These are phyloP conservation scores for Lamprotornis superbus DNA, from an alignment of 2,113 vertebrate species.

Conservation along the genomic window DNA sequence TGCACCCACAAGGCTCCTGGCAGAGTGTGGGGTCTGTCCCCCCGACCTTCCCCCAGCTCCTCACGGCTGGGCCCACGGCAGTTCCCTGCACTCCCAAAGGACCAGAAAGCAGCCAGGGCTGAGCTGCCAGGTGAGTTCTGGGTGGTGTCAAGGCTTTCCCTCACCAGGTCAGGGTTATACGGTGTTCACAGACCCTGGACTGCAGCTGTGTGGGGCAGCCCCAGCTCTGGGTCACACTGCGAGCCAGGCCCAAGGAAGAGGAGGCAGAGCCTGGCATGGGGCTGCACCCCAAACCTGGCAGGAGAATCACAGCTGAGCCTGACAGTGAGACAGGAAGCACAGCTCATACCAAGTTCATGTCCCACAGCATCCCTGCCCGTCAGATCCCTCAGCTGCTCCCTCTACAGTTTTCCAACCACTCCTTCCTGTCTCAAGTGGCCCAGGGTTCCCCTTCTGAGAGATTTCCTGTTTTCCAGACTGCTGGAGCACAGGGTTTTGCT, in stretches of 20 bases:
- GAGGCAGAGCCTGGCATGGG: fast-evolving
- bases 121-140: neutral
- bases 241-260: neutral
- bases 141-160: neutral
- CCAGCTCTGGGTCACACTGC: fast-evolving
- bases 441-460: neutral
- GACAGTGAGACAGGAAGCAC: neutral
- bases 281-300: neutral
- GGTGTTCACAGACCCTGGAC: fast-evolving
- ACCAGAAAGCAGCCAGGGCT: neutral
- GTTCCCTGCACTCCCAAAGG: neutral
- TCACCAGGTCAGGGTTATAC: neutral
- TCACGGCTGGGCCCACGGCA: neutral
- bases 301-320: neutral
- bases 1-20: neutral
- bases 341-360: neutral
- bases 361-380: neutral
- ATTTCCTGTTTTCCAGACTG: conserved; percentile 37
- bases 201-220: fast-evolving
- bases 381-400: neutral
- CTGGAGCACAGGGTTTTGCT: neutral
- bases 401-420: neutral
- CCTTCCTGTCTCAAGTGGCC: neutral
- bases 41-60: neutral
- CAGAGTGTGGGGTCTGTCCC: neutral